These are phyloP conservation scores for Chrysina gloriosa DNA, from an alignment of 2,888 invertebrate species.

Conservation along the genomic window DNA sequence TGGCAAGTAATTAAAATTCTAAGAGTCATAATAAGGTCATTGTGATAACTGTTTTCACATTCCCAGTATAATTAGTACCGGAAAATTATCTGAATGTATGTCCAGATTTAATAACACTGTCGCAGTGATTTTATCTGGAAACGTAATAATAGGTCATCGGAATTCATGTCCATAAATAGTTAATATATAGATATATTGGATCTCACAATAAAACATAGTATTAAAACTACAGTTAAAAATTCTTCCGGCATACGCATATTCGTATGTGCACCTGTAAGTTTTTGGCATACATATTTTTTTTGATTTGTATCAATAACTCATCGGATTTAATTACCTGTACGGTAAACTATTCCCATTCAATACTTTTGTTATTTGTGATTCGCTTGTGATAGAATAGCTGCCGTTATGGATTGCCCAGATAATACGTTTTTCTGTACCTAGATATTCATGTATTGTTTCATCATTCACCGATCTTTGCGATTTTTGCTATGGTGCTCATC, in stretches of 20 bases:
- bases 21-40: conserved; percentile 25
- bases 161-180: background rate
- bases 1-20: conserved; percentile 28
- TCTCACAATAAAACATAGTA: background rate
- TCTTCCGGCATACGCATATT: background rate
- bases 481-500: no score
- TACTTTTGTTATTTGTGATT: no score
- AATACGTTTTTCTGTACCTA: no score
- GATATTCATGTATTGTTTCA: no score
- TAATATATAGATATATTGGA: background rate
- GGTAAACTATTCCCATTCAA: no score
- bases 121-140: conserved; percentile 26
- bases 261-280: no score
- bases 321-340: no score
- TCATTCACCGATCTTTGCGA: no score
- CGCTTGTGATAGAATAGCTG: no score
- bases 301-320: no score
- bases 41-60: conserved; percentile 33
- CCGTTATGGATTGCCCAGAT: no score
- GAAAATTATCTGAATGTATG: conserved; percentile 25
- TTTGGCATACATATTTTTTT: no score
- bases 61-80: conserved; percentile 28
- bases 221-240: background rate
- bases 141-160: conserved; percentile 10
- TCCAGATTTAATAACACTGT: conserved; percentile 15